Conservation (phyloP, 1,140 invertebrate species). For the Drosophila ambigua region DNA sequence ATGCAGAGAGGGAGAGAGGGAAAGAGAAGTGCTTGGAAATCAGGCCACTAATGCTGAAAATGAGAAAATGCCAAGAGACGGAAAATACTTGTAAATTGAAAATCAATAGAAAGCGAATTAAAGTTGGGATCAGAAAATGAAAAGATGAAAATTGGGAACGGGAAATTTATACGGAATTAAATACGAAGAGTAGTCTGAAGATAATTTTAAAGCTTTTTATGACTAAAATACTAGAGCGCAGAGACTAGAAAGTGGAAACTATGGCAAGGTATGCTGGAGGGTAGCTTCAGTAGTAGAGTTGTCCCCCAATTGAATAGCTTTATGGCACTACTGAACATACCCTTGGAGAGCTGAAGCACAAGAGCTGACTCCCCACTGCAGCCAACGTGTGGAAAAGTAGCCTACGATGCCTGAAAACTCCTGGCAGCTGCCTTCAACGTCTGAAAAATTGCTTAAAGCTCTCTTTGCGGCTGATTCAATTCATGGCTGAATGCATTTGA, state of each 20-base stretch:
- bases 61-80: constrained; percentile 30
- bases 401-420: too few relatives aligned
- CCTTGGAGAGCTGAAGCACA: too few relatives aligned
- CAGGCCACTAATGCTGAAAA: constrained; percentile 53
- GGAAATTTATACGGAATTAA: background rate
- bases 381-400: too few relatives aligned
- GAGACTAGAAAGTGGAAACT: too few relatives aligned
- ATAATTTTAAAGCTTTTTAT: background rate
- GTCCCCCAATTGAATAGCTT: too few relatives aligned
- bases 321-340: too few relatives aligned
- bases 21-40: constrained; percentile 17
- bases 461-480: constrained; percentile 28
- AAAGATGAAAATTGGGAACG: background rate
- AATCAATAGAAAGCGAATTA: constrained; percentile 42
- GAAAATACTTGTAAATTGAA: constrained; percentile 39
- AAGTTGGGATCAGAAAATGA: constrained; percentile 3
- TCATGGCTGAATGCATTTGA: constrained; percentile 69
- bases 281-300: too few relatives aligned
- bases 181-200: background rate
- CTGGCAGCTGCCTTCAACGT: too few relatives aligned
- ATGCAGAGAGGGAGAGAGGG: background rate
- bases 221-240: too few relatives aligned
- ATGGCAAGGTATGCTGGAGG: too few relatives aligned
- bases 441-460: background rate
- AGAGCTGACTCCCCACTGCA: too few relatives aligned